Evolutionary conservation across 1,140 invertebrate species (phyloP).

Genomic region (Doryteuthis pealeii): DNA sequence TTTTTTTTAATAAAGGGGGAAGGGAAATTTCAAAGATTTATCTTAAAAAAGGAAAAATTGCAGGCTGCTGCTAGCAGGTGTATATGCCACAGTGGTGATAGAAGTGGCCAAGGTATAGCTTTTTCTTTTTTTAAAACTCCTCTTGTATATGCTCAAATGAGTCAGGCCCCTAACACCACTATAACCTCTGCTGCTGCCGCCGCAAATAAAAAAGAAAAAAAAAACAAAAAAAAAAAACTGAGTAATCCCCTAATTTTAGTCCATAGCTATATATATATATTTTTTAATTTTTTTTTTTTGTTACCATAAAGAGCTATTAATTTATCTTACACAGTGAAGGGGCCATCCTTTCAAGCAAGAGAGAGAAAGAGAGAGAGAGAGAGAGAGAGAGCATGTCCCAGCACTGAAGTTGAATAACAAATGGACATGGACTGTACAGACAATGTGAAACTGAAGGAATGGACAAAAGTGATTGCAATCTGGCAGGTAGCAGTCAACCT

Average conservation of each 20-base stretch:
- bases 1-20: neutral
- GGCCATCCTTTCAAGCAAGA: neutral
- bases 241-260: slow-evolving; percentile 5
- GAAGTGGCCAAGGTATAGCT: neutral
- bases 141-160: neutral
- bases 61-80: no score
- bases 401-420: slow-evolving; percentile 5
- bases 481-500: slow-evolving; percentile 1
- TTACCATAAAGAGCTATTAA: slow-evolving; percentile 1
- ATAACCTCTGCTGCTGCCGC: neutral
- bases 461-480: slow-evolving; percentile 1
- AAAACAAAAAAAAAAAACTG: neutral
- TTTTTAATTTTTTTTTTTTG: neutral
- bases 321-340: slow-evolving; percentile 8
- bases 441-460: slow-evolving; percentile 10
- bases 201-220: neutral
- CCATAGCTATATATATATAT: neutral
- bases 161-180: neutral
- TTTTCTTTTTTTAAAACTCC: no score
- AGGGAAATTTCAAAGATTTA: neutral
- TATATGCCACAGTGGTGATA: slow-evolving; percentile 2
- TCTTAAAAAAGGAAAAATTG: no score
- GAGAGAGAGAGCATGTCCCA: no score
- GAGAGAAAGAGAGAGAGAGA: neutral
- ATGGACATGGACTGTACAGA: slow-evolving; percentile 8